Evolutionary conservation across 1,140 invertebrate species (phyloP), one percentile per base, ranked within the genome.

Genomic region (Patella vulgata): DNA sequence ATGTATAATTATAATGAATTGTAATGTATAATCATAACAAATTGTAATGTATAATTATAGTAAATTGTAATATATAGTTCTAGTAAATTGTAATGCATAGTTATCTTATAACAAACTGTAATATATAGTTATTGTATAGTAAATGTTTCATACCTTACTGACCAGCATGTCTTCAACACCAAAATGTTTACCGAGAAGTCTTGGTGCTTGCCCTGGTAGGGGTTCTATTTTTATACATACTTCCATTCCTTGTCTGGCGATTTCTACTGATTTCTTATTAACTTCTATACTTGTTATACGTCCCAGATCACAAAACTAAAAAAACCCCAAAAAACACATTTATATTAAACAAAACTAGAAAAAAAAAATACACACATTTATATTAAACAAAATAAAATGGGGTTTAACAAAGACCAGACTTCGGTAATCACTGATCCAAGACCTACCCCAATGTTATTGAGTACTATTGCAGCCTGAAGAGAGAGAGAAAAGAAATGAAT

Each of bases 191-290:
- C 97, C 98, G 84, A 92, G 97, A 90, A 99, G 93, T 86, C 98
- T 99, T 1, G 98, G 97, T 30, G 96, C 90, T 84, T 99, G 96
- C 0, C 97, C 97, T 17, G 95, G 92, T 39, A 95, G 90, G 3
- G 96, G 91, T 69, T 99, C 96, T 67, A 99, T 99, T 87, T 99
- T 99, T 65, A 99, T 91, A 85, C 97, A 99, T 11, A 99, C 95
- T 86, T 99, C 97, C 84, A 96, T 92, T 3, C 97, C 98, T 85
- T 96, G 96, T 53, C 94, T 89, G 0, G 97, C 98, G 9, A 87
- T 88, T 53, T 99, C 96, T 60, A 99, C 90, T 17, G 80, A 68
- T 74, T 91, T 90, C 73, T 84, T 93, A 83, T 89, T 99, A 66
- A 88, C 88, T 85, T 99, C 95, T 78, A 99, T 94, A 42, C 95